phyloP scores from a whole-genome alignment of 2,888 invertebrate species.

The Junonia oenone region DNA sequence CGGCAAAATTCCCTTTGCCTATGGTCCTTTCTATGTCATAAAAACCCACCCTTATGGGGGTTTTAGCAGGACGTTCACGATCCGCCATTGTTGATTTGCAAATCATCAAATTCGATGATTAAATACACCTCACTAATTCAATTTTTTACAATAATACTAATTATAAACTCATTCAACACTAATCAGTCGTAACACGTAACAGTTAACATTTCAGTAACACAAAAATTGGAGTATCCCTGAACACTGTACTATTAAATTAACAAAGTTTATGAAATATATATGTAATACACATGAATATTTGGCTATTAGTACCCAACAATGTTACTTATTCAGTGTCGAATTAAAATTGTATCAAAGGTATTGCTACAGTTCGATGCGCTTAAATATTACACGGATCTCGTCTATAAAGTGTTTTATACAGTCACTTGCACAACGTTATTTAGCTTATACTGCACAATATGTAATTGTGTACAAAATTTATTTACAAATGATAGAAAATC shows the following conservation, averaged over 20 bases:
- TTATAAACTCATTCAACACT: conserved; percentile 29
- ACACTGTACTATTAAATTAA: conserved; percentile 22
- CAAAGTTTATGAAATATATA: conserved; percentile 24
- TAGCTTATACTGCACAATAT: conserved; percentile 42
- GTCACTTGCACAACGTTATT: conserved; percentile 38
- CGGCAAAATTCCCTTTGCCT: conserved; percentile 99
- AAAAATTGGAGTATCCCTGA: conserved; percentile 12
- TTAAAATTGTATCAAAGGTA: conserved; percentile 56
- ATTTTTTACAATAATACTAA: conserved; percentile 35
- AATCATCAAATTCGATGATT: conserved; percentile 51
- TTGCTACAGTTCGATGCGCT: conserved; percentile 36
- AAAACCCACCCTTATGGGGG: conserved; percentile 94
- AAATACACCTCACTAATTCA: conserved; percentile 43
- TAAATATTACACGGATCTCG: conserved; percentile 29
- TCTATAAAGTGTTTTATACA: conserved; percentile 18
- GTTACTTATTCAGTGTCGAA: conserved; percentile 27
- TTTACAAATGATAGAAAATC: conserved; percentile 65
- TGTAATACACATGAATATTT: conserved; percentile 27
- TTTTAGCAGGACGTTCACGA: conserved; percentile 79
- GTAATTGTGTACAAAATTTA: conserved; percentile 57
- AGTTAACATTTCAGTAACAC: conserved; percentile 19
- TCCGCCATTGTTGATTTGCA: conserved; percentile 75
- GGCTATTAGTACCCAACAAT: conserved; percentile 27
- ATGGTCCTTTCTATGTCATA: conserved; percentile 99
- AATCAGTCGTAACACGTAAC: conserved; percentile 40